Evolutionary conservation across 2,888 invertebrate genomes (phyloP).

Genomic region (Drosophila hamatofila): DNA sequence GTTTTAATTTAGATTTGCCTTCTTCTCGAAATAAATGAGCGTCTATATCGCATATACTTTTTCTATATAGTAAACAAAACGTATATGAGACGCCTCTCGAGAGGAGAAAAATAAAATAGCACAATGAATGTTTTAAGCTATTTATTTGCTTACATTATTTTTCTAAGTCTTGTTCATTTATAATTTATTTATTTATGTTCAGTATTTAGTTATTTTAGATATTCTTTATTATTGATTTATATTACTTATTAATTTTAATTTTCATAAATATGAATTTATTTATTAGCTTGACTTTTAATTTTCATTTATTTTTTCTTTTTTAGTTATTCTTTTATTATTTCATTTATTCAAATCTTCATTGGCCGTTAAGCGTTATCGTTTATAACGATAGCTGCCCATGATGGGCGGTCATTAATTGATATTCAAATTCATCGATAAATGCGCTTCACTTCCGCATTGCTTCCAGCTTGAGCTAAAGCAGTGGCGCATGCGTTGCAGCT

Average conservation of each 20-base stretch:
- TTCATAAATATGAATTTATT: neutral
- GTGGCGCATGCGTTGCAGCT: slow-evolving; percentile 45
- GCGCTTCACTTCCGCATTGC: slow-evolving; percentile 46
- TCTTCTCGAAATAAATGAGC: slow-evolving; percentile 24
- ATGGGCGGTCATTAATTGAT: neutral
- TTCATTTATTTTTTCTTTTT: neutral
- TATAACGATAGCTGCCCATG: slow-evolving; percentile 5
- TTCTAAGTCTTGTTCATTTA: neutral
- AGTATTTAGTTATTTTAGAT: neutral
- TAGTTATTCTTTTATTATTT: neutral
- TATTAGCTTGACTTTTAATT: neutral
- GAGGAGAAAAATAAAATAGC: slow-evolving; percentile 4
- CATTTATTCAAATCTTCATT: neutral
- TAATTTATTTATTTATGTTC: neutral
- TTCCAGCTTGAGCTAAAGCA: neutral
- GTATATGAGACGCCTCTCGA: neutral
- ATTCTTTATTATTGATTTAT: neutral
- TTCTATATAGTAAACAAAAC: neutral
- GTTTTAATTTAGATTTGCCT: slow-evolving; percentile 20
- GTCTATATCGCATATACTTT: slow-evolving; percentile 4
- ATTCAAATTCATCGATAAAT: slow-evolving; percentile 21
- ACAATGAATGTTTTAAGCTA: neutral
- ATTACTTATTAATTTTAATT: neutral
- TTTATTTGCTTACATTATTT: neutral
- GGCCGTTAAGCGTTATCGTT: slow-evolving; percentile 3